These are phyloP conservation scores for Melanotus villosus DNA, from an alignment of 2,888 invertebrate species.

Conservation along the genomic window DNA sequence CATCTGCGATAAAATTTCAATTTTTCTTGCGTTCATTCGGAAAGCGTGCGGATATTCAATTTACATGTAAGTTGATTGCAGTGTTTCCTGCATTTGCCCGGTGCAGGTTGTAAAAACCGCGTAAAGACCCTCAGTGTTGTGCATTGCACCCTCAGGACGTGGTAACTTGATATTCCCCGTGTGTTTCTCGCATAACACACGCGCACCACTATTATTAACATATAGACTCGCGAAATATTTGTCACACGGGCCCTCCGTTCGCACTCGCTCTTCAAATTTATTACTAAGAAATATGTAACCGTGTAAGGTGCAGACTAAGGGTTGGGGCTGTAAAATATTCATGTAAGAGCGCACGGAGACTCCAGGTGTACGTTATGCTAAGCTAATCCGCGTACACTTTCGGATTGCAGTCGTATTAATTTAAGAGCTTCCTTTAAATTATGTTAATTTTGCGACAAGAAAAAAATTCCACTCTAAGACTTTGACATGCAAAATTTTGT, in stretches of 20 bases:
- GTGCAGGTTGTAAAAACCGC: constrained; percentile 38
- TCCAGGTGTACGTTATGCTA: constrained; percentile 28
- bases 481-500: no score
- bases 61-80: constrained; percentile 42
- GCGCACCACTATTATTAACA: constrained; percentile 37
- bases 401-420: constrained; percentile 22
- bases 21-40: constrained; percentile 33
- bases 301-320: constrained; percentile 28
- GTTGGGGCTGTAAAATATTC: constrained; percentile 32
- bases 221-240: constrained; percentile 38
- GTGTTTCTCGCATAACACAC: constrained; percentile 38
- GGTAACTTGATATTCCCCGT: constrained; percentile 39
- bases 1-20: constrained; percentile 39
- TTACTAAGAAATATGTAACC: constrained; percentile 39
- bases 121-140: constrained; percentile 26
- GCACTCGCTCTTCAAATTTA: constrained; percentile 33
- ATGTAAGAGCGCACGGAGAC: constrained; percentile 24
- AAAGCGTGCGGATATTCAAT: constrained; percentile 34
- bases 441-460: constrained; percentile 19
- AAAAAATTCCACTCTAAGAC: neutral
- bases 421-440: constrained; percentile 22
- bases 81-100: constrained; percentile 37
- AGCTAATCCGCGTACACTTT: constrained; percentile 28
- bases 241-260: constrained; percentile 31
- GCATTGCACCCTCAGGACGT: constrained; percentile 39